Evolutionary conservation across 2,797 vertebrate genomes (phyloP).

Genomic region (Apodemus agrarius): DNA sequence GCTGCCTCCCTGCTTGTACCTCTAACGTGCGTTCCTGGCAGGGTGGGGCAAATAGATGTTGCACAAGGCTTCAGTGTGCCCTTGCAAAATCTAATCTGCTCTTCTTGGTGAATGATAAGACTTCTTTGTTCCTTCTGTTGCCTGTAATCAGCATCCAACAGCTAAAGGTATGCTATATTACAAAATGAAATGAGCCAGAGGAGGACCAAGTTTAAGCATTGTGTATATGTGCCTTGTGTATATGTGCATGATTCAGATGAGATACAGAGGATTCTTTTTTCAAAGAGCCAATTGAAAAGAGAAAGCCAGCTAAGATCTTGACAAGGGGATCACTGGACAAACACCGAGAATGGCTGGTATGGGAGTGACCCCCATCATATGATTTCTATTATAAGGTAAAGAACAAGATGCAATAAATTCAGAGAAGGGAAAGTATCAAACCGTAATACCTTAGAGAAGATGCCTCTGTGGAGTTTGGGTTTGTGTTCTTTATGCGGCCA

Average conservation of each 20-base stretch:
- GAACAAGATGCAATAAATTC: neutral
- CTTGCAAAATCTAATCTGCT: neutral
- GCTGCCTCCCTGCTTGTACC: neutral
- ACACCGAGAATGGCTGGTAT: neutral
- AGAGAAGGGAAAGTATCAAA: neutral
- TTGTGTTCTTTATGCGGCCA: neutral
- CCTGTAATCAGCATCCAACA: fast-evolving
- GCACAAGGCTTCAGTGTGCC: too few species aligned
- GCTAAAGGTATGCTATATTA: neutral
- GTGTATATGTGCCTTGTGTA: neutral
- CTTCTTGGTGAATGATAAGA: neutral
- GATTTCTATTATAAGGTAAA: fast-evolving
- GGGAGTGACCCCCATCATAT: fast-evolving
- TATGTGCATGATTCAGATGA: neutral
- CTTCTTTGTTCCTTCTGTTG: neutral
- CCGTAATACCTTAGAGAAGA: neutral
- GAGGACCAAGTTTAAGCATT: fast-evolving
- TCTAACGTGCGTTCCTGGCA: neutral
- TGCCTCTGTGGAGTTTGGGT: neutral
- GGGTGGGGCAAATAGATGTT: neutral
- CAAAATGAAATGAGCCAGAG: neutral
- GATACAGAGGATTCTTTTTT: neutral
- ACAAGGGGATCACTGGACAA: neutral
- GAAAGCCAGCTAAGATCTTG: neutral
- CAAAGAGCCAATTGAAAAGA: neutral